Conservation (phyloP, 1,140 invertebrate species). For the Varroa destructor region DNA sequence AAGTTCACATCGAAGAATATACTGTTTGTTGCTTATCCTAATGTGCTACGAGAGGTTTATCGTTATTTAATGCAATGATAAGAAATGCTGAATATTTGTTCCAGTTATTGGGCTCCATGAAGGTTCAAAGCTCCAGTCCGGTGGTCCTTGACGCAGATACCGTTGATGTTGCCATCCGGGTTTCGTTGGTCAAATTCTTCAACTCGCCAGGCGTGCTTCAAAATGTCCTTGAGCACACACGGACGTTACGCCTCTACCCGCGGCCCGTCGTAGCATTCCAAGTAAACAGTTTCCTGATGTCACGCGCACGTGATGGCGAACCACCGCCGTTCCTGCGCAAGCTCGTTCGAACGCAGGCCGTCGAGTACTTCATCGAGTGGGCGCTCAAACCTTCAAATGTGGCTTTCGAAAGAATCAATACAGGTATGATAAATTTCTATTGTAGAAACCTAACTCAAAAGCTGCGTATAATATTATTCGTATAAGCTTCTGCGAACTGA, state of each 20-base stretch:
- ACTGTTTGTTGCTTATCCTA: too few species aligned
- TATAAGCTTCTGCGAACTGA: background rate
- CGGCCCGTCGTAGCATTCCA: constrained; percentile 97
- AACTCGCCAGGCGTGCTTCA: constrained; percentile 91
- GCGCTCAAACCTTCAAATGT: constrained; percentile 90
- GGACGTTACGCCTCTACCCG: constrained; percentile 88
- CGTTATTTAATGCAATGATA: too few species aligned
- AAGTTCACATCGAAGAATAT: too few species aligned
- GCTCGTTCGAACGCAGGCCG: constrained; percentile 76
- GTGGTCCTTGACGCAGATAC: constrained; percentile 71
- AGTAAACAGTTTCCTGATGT: constrained; percentile 90
- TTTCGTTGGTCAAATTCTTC: constrained; percentile 98
- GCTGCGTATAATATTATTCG: background rate
- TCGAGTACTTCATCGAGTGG: constrained; percentile 97
- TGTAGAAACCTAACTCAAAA: background rate
- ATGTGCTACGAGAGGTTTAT: too few species aligned
- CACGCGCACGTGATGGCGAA: constrained; percentile 44
- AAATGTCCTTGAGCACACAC: constrained; percentile 93
- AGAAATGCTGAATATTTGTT: background rate
- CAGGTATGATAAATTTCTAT: constrained; percentile 44
- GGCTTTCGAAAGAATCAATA: constrained; percentile 89
- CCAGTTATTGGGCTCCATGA: constrained; percentile 9
- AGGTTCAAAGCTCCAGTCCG: background rate
- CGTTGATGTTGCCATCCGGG: constrained; percentile 91
- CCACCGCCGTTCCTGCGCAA: constrained; percentile 72